Percentiles rank a stretch among this genome's conserved stretches.
Conservation (phyloP, 2,888 invertebrate species). For the Pollenia labialis region DNA sequence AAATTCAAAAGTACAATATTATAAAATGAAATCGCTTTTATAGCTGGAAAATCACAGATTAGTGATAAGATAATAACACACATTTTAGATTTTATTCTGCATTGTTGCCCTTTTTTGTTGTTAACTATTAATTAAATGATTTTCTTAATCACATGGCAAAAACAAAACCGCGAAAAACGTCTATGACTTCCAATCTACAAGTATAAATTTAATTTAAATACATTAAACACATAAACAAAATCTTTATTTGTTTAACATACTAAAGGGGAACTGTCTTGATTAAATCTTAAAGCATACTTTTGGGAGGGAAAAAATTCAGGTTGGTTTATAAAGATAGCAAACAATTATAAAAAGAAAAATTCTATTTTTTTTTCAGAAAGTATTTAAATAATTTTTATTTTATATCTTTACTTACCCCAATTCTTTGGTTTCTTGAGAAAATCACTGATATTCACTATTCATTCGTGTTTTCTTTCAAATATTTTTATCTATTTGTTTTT, state of each 20-base stretch:
- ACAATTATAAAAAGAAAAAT: no score
- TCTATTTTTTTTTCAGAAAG: no score
- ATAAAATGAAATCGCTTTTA: slow-evolving; percentile 1
- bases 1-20: not conserved
- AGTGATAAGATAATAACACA: slow-evolving; percentile 6
- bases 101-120: not conserved
- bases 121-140: not conserved
- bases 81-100: not conserved
- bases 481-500: no score
- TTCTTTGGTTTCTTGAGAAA: no score
- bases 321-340: no score
- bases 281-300: not conserved
- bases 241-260: not conserved
- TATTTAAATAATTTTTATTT: no score
- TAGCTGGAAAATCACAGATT: not conserved
- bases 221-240: no score
- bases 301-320: not conserved
- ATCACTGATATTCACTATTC: no score
- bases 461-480: no score
- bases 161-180: not conserved
- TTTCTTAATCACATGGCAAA: not conserved
- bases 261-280: not conserved
- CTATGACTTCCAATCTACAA: not conserved
- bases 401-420: no score
- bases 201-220: no score